Conservation (phyloP, 2,888 invertebrate genomes). For the Cosmopolites sordidus region DNA sequence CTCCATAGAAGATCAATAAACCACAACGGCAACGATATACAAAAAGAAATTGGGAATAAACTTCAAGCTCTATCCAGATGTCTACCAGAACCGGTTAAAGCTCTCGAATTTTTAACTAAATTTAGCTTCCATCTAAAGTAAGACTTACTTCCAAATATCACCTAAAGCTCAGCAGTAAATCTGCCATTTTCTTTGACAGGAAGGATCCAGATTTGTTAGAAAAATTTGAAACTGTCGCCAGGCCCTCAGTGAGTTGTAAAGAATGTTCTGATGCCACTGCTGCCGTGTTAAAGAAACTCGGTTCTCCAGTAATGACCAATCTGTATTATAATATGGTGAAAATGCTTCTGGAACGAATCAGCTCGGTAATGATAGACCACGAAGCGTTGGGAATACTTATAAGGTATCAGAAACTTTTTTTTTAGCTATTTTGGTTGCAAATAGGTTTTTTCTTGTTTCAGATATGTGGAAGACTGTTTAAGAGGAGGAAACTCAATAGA, state of each 20-base stretch:
- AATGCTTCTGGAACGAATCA: conserved; percentile 89
- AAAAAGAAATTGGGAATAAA: conserved; percentile 69
- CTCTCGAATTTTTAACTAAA: conserved; percentile 79
- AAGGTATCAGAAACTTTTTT: conserved; percentile 9
- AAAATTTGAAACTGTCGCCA: conserved; percentile 83
- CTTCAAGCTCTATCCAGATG: conserved; percentile 69
- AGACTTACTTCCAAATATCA: background rate
- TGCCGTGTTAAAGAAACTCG: conserved; percentile 84
- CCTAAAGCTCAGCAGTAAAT: background rate
- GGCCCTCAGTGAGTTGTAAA: conserved; percentile 87
- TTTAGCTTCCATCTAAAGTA: conserved; percentile 74
- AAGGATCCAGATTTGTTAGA: conserved; percentile 64
- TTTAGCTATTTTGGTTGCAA: too few relatives aligned
- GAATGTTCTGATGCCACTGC: conserved; percentile 90
- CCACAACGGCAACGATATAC: conserved; percentile 57
- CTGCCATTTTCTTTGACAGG: conserved; percentile 4
- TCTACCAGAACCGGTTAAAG: conserved; percentile 88
- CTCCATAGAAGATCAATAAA: conserved; percentile 64
- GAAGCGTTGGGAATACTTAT: conserved; percentile 71
- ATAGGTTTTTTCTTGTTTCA: conserved; percentile 15
- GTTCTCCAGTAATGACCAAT: conserved; percentile 92
- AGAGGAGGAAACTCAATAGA: conserved; percentile 65
- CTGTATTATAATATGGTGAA: conserved; percentile 94
- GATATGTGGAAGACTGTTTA: conserved; percentile 65
- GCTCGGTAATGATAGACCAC: conserved; percentile 94